These are phyloP conservation scores for Sterna hirundo DNA, from an alignment of 2,113 vertebrate genomes.

Conservation along the genomic window DNA sequence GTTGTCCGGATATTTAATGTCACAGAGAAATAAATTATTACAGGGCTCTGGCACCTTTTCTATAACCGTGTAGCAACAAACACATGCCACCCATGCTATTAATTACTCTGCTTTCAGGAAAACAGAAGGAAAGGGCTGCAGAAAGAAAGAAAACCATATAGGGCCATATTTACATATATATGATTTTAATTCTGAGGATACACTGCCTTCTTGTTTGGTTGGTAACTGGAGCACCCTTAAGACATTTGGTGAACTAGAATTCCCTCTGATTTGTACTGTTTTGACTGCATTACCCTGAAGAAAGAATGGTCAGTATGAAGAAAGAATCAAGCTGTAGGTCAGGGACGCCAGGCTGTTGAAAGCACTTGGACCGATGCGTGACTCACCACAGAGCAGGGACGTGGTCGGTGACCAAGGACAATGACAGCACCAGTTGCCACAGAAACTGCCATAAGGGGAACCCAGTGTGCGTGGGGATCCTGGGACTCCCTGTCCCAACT, in stretches of 20 bases:
- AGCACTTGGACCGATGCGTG: fast-evolving
- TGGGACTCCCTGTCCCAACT: neutral
- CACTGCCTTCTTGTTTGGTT: neutral
- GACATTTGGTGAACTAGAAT: neutral
- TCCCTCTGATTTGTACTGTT: neutral
- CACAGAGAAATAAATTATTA: conserved; percentile 50
- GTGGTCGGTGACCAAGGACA: neutral
- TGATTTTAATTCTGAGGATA: neutral
- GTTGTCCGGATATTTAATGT: conserved; percentile 25
- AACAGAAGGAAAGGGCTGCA: neutral
- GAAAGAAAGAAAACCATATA: neutral
- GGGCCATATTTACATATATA: neutral
- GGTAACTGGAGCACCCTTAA: neutral
- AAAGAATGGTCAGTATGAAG: neutral
- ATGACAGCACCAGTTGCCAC: neutral
- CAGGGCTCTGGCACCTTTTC: conserved; percentile 11
- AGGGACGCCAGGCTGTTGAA: neutral
- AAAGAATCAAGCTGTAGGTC: neutral
- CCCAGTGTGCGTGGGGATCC: neutral
- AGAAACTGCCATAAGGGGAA: neutral
- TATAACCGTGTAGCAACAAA: neutral
- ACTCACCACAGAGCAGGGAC: neutral
- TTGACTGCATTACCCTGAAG: neutral
- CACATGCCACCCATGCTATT: neutral
- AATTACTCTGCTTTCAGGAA: neutral